Evolutionary conservation across 1,140 invertebrate genomes (phyloP), one percentile per base, ranked within the genome.

Genomic region (Cylas formicarius): DNA sequence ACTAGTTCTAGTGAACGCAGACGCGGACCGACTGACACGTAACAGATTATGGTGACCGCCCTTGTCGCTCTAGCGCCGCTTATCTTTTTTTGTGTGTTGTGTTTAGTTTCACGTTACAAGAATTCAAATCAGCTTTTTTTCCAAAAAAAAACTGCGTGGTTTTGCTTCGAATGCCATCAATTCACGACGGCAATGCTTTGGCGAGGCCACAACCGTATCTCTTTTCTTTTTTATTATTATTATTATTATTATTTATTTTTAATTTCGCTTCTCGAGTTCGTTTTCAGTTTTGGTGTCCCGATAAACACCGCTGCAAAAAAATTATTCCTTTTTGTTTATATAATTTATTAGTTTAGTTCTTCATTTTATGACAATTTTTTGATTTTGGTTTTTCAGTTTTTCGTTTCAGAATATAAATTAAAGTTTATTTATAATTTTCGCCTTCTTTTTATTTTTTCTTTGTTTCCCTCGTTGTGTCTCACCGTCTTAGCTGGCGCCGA

Each of bases 181-280:
- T 31, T 45, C 20, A 39, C 47, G 53, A 56, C 38, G 52, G 55
- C 49, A 56, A 45, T 48, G 57, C 55, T 59, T 57, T 55, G 50
- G 53, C 55, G 55, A 61, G 57, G 52, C 60, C 60, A 60, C 58
- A 57, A 60, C 57, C 19, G 34, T 39, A 23, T 34, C n/a, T 43
- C 36, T 27, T 35, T 31, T 33, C 29, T 43, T 27, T 27, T 43
- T 52, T 44, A 28, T 26, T 20, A 33, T 53, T 50, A 33, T 46
- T 52, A 33, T 39, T 52, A 43, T 44, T 53, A 14, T 21, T 38
- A 56, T 44, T 50, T 28, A 22, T 41, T 40, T 41, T 48, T 37
- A 41, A 29, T 51, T 48, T 44, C 45, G 10, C 22, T 50, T 50
- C 28, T 13, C 11, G 20, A 28, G 36, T 45, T 21, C 36, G 22